Evolutionary conservation across 2,113 vertebrate species (phyloP), one percentile per base, ranked within the genome.

Genomic region (Dipodomys stephensi): DNA sequence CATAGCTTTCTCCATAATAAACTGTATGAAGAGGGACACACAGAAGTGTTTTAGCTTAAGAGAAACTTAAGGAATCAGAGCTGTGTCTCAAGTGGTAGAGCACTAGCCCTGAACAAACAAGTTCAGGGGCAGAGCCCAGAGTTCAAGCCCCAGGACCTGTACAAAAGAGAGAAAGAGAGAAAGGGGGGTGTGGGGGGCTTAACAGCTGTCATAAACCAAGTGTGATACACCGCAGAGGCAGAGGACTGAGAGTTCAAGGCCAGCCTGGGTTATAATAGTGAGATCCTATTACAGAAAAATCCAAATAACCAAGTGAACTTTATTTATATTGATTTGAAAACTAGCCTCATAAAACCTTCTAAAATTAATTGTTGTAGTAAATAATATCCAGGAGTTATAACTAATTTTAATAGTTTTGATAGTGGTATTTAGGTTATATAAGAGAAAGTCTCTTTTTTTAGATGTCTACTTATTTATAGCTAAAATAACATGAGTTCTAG

Each of bases 41-140:
- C 0, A 65, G 35, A 83, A 80, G 13, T 44, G 25, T 85, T 86
- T 81, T 81, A 92, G 46, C 84, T 77, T 64, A 86, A 92, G 89
- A 46, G n/a, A 72, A 78, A 72, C 19, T 53, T 44, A 72, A 62
- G 23, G 15, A 30, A 13, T 4, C 53, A 57, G 53, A 57, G 15
- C 53, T 57, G 13, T 16, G 53, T 11, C 53, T 57, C 53, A 57
- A 57, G 53, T 57, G 15, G 53, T 57, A 57, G 53, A 57, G 53
- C 1, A 13, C 53, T 16, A 57, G 16, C 12, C 53, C 53, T 57
- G 53, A 57, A 16, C 53, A 57, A 57, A 57, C 53, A 57, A 57
- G 53, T 13, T 57, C 15, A 18, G 53, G 53, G 53, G 53, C 53
- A 16, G 53, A 57, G 53, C 15, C 15, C 53, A 57, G 53, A 57